Evolutionary conservation across 2,113 vertebrate species (phyloP).

Genomic region (Nestor notabilis): DNA sequence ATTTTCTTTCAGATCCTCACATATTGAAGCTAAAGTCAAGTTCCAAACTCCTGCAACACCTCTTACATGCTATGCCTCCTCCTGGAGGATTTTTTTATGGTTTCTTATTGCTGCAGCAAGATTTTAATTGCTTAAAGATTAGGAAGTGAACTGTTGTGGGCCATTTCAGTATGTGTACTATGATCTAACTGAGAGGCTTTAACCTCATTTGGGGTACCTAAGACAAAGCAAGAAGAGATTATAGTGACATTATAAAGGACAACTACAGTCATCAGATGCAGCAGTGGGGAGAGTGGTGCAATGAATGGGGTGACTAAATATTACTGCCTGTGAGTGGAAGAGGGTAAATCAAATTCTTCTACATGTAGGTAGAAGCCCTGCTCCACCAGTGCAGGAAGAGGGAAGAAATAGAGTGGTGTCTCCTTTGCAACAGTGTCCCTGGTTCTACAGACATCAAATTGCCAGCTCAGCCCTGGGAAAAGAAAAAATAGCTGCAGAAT

Average conservation of each 20-base stretch:
- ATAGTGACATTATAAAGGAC: background rate
- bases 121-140: background rate
- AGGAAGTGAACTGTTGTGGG: background rate
- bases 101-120: background rate
- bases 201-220: background rate
- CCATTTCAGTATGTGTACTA: background rate
- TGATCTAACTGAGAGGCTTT: background rate
- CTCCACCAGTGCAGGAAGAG: background rate
- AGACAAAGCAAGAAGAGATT: background rate
- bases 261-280: background rate
- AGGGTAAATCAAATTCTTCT: background rate
- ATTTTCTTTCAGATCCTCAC: background rate
- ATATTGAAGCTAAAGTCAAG: background rate
- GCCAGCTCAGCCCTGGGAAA: background rate
- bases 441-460: background rate
- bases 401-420: background rate
- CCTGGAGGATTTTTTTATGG: background rate
- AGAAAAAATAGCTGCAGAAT: background rate
- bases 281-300: background rate
- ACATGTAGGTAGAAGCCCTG: background rate
- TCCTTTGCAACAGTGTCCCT: background rate
- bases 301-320: background rate
- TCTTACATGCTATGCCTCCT: background rate
- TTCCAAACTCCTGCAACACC: background rate
- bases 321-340: background rate